These are phyloP conservation scores for Oedothorax gibbosus DNA, from an alignment of 1,140 invertebrate species.

Conservation along the genomic window DNA sequence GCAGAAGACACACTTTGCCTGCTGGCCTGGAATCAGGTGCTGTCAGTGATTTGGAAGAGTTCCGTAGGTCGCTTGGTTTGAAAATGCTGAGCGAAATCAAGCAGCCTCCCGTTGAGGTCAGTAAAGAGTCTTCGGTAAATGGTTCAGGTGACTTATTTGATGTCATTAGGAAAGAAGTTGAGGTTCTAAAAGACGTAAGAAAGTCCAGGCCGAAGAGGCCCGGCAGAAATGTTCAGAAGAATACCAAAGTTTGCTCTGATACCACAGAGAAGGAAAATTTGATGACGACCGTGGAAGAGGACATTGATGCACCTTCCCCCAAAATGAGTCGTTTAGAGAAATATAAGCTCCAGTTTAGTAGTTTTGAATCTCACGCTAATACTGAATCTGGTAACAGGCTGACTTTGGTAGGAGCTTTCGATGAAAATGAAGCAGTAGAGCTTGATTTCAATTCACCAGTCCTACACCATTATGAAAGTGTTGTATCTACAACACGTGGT, in stretches of 20 bases:
- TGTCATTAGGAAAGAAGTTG: slow-evolving; percentile 28
- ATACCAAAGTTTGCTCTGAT: background rate
- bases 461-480: background rate
- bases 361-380: slow-evolving; percentile 12
- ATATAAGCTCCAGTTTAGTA: slow-evolving; percentile 36
- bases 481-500: background rate
- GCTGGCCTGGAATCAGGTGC: slow-evolving; percentile 11
- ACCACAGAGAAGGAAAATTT: slow-evolving; percentile 17
- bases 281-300: background rate
- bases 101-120: background rate
- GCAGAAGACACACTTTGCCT: slow-evolving; percentile 44
- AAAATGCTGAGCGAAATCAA: slow-evolving; percentile 44
- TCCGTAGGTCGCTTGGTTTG: background rate
- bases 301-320: background rate
- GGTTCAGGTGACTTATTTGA: slow-evolving; percentile 14
- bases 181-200: slow-evolving; percentile 29
- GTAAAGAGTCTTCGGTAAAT: background rate
- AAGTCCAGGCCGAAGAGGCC: slow-evolving; percentile 48
- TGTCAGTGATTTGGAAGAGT: slow-evolving; percentile 12
- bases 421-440: slow-evolving; percentile 43
- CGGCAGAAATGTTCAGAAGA: slow-evolving; percentile 16
- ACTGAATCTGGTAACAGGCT: slow-evolving; percentile 42
- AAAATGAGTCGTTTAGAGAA: slow-evolving; percentile 31
- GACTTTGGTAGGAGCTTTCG: slow-evolving; percentile 35
- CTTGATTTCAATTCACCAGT: slow-evolving; percentile 29